A percentile compares a stretch with the other conserved stretches of the same genome.
Evolutionary conservation across 2,888 invertebrate species (phyloP).

Genomic region (Elegia similella): DNA sequence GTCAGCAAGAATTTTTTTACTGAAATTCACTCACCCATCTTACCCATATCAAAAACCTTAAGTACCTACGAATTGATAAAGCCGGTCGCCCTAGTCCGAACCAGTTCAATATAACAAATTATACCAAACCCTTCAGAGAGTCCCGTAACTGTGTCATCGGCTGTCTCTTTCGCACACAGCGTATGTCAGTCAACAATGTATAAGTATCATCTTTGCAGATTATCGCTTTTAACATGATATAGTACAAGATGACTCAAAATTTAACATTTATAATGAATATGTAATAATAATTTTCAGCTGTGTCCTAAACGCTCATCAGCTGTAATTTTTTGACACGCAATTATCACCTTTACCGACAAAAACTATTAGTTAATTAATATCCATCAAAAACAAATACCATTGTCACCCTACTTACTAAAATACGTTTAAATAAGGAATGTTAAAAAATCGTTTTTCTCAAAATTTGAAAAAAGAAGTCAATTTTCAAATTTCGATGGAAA

Average conservation of each 20-base stretch:
- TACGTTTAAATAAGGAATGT: neutral
- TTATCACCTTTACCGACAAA: neutral
- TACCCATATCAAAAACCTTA: neutral
- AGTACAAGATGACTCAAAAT: neutral
- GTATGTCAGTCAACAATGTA: neutral
- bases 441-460: neutral
- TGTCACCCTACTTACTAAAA: neutral
- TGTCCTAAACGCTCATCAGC: slow-evolving; percentile 15
- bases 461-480: slow-evolving; percentile 11
- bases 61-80: neutral
- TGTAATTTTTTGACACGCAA: slow-evolving; percentile 6
- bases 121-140: slow-evolving; percentile 4
- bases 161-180: slow-evolving; percentile 9
- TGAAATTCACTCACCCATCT: no score
- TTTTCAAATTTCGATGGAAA: slow-evolving; percentile 29
- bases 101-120: slow-evolving; percentile 4
- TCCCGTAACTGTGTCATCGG: slow-evolving; percentile 13
- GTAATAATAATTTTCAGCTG: neutral
- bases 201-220: neutral
- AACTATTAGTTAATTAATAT: neutral
- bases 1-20: no score
- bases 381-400: neutral
- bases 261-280: neutral
- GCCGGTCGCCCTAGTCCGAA: neutral
- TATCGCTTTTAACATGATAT: neutral